Evolutionary conservation across 2,797 vertebrate genomes (phyloP).

Genomic region (Champsocephalus gunnari): DNA sequence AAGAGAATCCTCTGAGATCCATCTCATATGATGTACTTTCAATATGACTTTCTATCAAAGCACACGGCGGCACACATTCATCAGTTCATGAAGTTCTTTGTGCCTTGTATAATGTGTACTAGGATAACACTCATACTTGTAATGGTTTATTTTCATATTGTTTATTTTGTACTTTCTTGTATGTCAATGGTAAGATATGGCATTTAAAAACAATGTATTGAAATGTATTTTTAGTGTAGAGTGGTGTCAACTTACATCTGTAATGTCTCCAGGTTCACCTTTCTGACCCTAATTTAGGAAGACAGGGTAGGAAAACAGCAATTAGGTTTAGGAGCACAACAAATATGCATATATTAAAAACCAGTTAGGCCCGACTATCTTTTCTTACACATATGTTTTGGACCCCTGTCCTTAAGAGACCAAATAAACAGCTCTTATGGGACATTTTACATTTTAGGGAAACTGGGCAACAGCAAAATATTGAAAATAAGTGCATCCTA

Average conservation of each 20-base stretch:
- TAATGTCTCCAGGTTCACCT: constrained; percentile 95
- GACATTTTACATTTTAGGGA: not conserved
- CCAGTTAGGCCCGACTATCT: not conserved
- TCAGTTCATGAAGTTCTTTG: not conserved
- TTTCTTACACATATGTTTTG: not conserved
- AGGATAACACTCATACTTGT: not conserved
- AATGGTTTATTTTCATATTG: not conserved
- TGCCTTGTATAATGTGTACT: not conserved
- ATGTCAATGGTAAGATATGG: too few relatives aligned
- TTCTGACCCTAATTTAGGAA: constrained; percentile 89
- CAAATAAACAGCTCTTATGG: not conserved
- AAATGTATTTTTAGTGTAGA: not conserved
- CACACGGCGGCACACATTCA: not conserved
- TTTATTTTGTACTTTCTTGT: too few relatives aligned
- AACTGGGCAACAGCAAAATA: constrained; percentile 8
- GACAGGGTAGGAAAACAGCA: constrained; percentile 33
- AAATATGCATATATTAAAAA: not conserved
- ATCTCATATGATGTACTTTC: not conserved
- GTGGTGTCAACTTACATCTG: constrained; percentile 88
- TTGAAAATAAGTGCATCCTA: constrained; percentile 9
- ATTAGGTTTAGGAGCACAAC: constrained; percentile 13
- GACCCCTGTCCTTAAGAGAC: not conserved
- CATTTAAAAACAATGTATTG: not conserved
- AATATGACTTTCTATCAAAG: not conserved
- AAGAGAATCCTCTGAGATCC: not conserved